These are phyloP conservation scores for Sebastes vulpes DNA, from an alignment of 2,797 vertebrate species.

Conservation along the genomic window DNA sequence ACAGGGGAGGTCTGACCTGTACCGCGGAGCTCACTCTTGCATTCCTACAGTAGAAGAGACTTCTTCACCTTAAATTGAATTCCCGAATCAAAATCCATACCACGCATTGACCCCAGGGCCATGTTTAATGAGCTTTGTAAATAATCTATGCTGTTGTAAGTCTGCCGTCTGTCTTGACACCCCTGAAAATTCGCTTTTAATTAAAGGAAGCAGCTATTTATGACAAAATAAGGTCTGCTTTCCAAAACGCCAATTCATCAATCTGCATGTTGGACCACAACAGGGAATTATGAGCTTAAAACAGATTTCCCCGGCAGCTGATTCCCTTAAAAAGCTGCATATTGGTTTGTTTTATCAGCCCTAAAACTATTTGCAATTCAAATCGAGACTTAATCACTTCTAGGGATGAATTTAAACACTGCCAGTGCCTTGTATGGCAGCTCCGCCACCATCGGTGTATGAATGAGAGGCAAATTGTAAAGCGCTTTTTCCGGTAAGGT, in stretches of 20 bases:
- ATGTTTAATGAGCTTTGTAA: background rate
- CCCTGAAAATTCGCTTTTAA: slow-evolving; percentile 1
- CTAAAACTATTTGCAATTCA: slow-evolving; percentile 9
- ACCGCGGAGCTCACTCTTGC: background rate
- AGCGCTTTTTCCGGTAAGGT: background rate
- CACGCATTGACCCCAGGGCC: background rate
- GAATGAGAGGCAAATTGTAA: background rate
- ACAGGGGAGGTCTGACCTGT: background rate
- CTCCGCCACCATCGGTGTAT: background rate
- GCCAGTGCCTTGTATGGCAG: background rate
- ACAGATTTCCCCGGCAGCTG: background rate
- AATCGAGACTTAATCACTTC: background rate
- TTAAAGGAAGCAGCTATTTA: slow-evolving; percentile 26
- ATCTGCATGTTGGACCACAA: background rate
- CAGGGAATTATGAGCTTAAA: slow-evolving; percentile 20
- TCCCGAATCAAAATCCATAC: background rate
- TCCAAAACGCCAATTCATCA: slow-evolving; percentile 1
- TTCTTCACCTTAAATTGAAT: background rate
- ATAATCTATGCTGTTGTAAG: background rate
- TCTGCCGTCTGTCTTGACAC: background rate
- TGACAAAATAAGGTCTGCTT: background rate
- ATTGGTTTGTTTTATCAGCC: background rate
- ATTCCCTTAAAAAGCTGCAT: slow-evolving; percentile 4
- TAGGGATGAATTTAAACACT: background rate
- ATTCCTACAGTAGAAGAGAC: background rate